Evolutionary conservation across 2,888 invertebrate species (phyloP).

Genomic region (Drosophila meridiana): DNA sequence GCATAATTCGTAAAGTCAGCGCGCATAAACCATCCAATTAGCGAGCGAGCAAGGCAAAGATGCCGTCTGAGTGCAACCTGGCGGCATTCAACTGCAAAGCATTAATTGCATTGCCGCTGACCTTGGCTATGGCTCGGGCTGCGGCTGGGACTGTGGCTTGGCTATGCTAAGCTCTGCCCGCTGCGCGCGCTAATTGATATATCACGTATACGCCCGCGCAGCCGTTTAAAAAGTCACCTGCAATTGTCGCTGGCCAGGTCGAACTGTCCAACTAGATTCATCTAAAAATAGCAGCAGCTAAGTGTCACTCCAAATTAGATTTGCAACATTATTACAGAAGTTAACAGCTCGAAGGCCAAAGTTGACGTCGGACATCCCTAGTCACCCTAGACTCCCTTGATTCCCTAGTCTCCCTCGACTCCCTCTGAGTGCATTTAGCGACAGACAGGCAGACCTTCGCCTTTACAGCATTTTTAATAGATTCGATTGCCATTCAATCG

Average conservation of each 20-base stretch:
- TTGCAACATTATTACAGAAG: background rate
- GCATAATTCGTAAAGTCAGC: background rate
- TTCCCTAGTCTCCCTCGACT: background rate
- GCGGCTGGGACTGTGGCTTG: background rate
- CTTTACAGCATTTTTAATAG: background rate
- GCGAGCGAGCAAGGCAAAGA: background rate
- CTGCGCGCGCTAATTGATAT: conserved; percentile 29
- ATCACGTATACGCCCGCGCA: conserved; percentile 42
- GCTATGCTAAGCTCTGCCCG: conserved; percentile 14
- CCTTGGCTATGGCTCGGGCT: conserved; percentile 22
- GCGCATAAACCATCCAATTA: background rate
- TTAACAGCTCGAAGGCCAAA: background rate
- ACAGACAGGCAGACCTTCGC: background rate
- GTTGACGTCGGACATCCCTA: background rate
- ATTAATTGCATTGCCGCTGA: conserved; percentile 29
- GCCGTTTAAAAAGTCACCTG: background rate
- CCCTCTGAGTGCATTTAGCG: background rate
- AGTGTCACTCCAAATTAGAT: background rate
- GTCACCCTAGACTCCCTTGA: background rate
- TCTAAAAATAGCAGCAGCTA: conserved; percentile 4
- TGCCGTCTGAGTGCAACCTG: background rate
- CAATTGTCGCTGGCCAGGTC: background rate
- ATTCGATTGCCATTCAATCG: background rate
- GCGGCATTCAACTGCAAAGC: background rate
- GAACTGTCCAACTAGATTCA: background rate